Conservation (phyloP, 2,888 invertebrate species). For the Gandaritis pyraliata region DNA sequence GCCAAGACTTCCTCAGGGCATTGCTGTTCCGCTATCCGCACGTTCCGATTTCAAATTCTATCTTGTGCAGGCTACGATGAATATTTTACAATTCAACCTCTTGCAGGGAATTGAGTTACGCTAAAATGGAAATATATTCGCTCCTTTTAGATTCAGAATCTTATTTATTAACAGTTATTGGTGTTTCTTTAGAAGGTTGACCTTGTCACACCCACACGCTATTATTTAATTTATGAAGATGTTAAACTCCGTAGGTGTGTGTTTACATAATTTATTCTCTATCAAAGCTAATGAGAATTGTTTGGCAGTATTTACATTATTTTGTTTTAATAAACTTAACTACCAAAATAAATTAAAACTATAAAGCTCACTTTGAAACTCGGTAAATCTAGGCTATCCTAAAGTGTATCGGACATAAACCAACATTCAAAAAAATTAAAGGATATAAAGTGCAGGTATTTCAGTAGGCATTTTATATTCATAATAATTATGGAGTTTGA, state of each 20-base stretch:
- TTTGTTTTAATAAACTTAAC: not conserved
- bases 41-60: conserved; percentile 41
- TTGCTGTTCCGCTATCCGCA: conserved; percentile 27
- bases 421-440: too few relatives aligned
- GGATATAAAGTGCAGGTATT: too few relatives aligned
- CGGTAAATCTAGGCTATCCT: too few relatives aligned
- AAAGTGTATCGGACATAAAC: too few relatives aligned
- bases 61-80: conserved; percentile 31
- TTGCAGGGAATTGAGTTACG: conserved; percentile 5
- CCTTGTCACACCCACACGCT: conserved; percentile 38
- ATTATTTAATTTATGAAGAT: conserved; percentile 38
- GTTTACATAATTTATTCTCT: conserved; percentile 34
- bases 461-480: too few relatives aligned
- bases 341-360: too few relatives aligned
- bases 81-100: conserved; percentile 31
- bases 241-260: conserved; percentile 34
- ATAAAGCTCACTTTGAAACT: too few relatives aligned
- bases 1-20: conserved; percentile 30
- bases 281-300: not conserved
- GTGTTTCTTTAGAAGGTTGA: conserved; percentile 28
- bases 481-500: too few relatives aligned
- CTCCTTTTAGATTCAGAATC: conserved; percentile 4
- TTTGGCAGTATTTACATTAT: not conserved
- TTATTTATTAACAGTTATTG: conserved; percentile 24
- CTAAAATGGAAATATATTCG: conserved; percentile 6